Evolutionary conservation across 1,140 invertebrate species (phyloP).

Genomic region (Archegozetes longisetosus): DNA sequence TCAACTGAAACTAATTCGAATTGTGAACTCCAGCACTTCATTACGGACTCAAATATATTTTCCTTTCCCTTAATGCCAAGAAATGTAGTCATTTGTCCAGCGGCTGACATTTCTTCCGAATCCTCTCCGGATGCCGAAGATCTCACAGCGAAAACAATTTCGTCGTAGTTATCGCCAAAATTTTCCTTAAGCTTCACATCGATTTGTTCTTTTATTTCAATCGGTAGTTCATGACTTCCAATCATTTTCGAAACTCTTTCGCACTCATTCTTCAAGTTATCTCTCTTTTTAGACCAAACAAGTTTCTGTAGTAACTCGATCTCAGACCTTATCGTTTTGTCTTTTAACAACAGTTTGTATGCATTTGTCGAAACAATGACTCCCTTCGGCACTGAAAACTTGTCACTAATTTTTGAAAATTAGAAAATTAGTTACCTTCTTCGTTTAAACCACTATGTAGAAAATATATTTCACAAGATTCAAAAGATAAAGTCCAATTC

Average conservation of each 20-base stretch:
- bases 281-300: neutral
- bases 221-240: neutral
- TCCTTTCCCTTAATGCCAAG: slow-evolving; percentile 40
- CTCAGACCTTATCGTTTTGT: neutral
- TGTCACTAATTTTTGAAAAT: slow-evolving; percentile 9
- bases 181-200: neutral
- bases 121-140: slow-evolving; percentile 55
- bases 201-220: neutral
- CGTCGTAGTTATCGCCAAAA: neutral
- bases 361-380: slow-evolving; percentile 42
- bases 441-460: too few relatives aligned
- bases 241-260: neutral
- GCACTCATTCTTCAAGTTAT: neutral
- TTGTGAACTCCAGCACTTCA: slow-evolving; percentile 60
- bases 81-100: slow-evolving; percentile 66
- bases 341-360: slow-evolving; percentile 17
- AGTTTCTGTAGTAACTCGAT: neutral
- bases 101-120: slow-evolving; percentile 52
- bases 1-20: slow-evolving; percentile 53
- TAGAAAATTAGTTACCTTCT: too few relatives aligned
- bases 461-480: too few relatives aligned
- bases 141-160: slow-evolving; percentile 34
- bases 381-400: slow-evolving; percentile 35
- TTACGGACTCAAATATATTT: slow-evolving; percentile 39
- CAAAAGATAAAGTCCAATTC: too few relatives aligned